These are phyloP conservation scores for Pseudomugil gertrudae DNA, from an alignment of 2,797 vertebrate genomes.

Conservation along the genomic window DNA sequence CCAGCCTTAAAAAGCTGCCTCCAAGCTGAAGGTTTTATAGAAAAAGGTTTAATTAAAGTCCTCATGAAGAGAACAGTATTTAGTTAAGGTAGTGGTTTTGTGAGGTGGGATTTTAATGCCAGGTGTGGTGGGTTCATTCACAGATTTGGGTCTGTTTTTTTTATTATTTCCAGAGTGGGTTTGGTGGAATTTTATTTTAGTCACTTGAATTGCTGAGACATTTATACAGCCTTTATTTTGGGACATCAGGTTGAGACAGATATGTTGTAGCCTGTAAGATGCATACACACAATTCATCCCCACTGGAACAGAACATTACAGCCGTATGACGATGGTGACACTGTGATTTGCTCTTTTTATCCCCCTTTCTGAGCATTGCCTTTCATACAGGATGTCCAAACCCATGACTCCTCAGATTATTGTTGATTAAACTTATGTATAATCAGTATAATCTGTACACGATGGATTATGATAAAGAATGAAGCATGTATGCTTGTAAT, in stretches of 20 bases:
- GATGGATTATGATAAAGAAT: slow-evolving; percentile 5
- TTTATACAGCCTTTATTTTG: slow-evolving; percentile 49
- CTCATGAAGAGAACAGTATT: slow-evolving; percentile 18
- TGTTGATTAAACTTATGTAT: slow-evolving; percentile 2
- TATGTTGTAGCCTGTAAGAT: slow-evolving; percentile 32
- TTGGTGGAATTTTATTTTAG: slow-evolving; percentile 48
- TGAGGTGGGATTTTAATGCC: slow-evolving; percentile 51
- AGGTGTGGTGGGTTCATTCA: slow-evolving; percentile 41
- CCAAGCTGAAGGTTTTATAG: slow-evolving; percentile 34
- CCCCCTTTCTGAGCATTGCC: background rate
- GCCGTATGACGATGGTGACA: slow-evolving; percentile 13
- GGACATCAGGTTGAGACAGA: slow-evolving; percentile 64
- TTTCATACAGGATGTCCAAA: background rate
- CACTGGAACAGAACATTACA: background rate
- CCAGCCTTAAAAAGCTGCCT: slow-evolving; percentile 40
- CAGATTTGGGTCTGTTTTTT: slow-evolving; percentile 32
- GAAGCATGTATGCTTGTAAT: background rate
- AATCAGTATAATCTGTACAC: background rate
- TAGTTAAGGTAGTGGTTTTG: slow-evolving; percentile 61
- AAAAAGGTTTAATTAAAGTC: slow-evolving; percentile 20
- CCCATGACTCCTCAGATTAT: background rate
- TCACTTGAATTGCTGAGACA: slow-evolving; percentile 10
- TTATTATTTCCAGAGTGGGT: slow-evolving; percentile 47
- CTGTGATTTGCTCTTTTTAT: slow-evolving; percentile 5
- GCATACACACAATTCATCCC: background rate